Percentiles rank a stretch among this genome's conserved stretches.
Evolutionary conservation across 2,113 vertebrate species (phyloP).

Genomic region (Pteronura brasiliensis): DNA sequence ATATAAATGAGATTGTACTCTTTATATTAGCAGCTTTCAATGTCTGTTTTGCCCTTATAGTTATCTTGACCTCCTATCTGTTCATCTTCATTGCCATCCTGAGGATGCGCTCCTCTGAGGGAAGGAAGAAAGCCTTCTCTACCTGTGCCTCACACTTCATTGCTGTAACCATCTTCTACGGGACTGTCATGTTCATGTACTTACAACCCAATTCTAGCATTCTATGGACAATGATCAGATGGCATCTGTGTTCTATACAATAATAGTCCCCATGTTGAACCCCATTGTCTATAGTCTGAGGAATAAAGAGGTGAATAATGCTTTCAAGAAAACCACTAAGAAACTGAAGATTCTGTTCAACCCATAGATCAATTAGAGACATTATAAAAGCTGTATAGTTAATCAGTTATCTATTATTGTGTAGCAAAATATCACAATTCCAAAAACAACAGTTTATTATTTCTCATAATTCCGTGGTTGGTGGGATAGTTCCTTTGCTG

Average conservation of each 20-base stretch:
- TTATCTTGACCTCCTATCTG: constrained; percentile 26
- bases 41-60: neutral
- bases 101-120: neutral
- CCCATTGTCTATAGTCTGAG: constrained; percentile 50
- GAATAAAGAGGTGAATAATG: constrained; percentile 46
- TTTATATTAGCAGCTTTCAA: neutral
- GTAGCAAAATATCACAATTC: neutral
- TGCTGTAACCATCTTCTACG: constrained; percentile 40
- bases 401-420: neutral
- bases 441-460: neutral
- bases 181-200: constrained; percentile 27
- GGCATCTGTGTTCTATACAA: constrained; percentile 50
- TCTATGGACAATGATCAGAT: constrained; percentile 23
- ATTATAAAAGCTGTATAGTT: neutral
- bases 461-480: neutral
- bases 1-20: neutral
- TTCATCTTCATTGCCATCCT: constrained; percentile 4
- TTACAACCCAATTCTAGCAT: constrained; percentile 43
- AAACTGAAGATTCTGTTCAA: neutral
- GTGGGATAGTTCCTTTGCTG: neutral
- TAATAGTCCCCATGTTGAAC: constrained; percentile 51
- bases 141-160: constrained; percentile 44
- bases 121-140: neutral
- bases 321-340: neutral
- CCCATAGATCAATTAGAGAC: neutral